Evolutionary conservation across 1,140 invertebrate genomes (phyloP).

Genomic region (Bactericera cockerelli): DNA sequence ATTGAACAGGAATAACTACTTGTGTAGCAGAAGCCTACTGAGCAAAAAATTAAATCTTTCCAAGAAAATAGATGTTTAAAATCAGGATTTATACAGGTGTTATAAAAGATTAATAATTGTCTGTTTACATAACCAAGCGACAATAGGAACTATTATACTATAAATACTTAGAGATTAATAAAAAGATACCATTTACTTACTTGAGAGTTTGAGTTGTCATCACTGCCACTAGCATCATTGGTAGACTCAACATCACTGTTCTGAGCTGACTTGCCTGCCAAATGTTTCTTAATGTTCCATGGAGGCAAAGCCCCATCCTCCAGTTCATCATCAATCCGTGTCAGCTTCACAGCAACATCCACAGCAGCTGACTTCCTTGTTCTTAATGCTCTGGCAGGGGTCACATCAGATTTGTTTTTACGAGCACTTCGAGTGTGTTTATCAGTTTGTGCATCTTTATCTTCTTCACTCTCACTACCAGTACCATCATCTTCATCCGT

Average conservation of each 20-base stretch:
- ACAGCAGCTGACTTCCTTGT: not conserved
- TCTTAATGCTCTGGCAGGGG: not conserved
- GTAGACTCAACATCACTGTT: not conserved
- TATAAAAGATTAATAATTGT: too few species aligned
- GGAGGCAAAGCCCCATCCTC: not conserved
- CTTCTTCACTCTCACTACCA: not conserved
- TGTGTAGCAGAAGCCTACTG: too few species aligned
- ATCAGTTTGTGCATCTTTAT: not conserved
- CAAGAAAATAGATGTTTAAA: too few species aligned
- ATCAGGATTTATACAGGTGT: too few species aligned
- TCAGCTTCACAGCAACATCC: not conserved
- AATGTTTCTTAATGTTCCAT: slow-evolving; percentile 5
- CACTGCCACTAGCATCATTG: not conserved
- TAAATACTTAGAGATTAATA: too few species aligned
- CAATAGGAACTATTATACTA: too few species aligned
- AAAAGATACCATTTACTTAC: too few species aligned
- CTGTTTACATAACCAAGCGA: too few species aligned
- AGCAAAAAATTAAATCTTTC: too few species aligned
- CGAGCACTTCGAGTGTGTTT: not conserved
- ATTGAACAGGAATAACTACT: too few species aligned
- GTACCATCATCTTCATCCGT: not conserved
- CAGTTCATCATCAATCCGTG: not conserved
- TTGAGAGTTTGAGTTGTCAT: not conserved
- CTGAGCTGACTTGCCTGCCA: not conserved
- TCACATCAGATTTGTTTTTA: not conserved